Conservation (phyloP, 2,113 vertebrate species). For the Nanorana parkeri region DNA sequence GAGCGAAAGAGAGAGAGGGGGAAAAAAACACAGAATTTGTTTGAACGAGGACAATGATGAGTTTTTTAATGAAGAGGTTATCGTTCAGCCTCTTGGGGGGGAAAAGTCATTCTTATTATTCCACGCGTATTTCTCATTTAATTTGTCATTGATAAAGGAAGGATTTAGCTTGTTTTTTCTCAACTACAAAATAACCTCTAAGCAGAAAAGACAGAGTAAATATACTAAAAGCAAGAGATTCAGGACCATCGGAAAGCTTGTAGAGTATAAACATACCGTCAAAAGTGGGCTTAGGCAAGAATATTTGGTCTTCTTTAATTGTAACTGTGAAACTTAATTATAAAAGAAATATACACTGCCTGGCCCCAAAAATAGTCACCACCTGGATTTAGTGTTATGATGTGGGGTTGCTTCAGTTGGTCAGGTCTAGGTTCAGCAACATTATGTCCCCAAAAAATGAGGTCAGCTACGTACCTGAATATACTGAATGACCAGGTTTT, state of each 20-base stretch:
- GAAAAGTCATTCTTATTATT: conserved; percentile 25
- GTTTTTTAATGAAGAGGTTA: conserved; percentile 54
- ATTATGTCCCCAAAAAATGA: too few species aligned
- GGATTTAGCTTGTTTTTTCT: conserved; percentile 40
- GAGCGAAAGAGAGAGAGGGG: neutral
- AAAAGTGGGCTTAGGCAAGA: neutral
- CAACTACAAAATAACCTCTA: conserved; percentile 40
- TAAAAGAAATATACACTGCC: too few species aligned
- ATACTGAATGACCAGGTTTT: too few species aligned
- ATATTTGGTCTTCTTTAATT: too few species aligned
- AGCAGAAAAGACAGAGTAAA: conserved; percentile 11
- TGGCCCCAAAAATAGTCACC: too few species aligned
- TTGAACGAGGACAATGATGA: conserved; percentile 53
- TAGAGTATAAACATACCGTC: neutral
- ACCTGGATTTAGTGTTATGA: too few species aligned
- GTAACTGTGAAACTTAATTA: too few species aligned
- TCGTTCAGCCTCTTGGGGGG: conserved; percentile 38
- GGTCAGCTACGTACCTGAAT: too few species aligned
- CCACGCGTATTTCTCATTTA: conserved; percentile 32
- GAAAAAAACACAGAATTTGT: conserved; percentile 52
- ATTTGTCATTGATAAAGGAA: conserved; percentile 49
- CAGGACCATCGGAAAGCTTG: neutral
- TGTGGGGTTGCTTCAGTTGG: too few species aligned
- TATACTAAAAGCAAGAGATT: neutral
- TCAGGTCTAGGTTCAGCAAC: too few species aligned